Evolutionary conservation across 2,113 vertebrate species (phyloP).

Genomic region (Petrocephalus microphthalmus): DNA sequence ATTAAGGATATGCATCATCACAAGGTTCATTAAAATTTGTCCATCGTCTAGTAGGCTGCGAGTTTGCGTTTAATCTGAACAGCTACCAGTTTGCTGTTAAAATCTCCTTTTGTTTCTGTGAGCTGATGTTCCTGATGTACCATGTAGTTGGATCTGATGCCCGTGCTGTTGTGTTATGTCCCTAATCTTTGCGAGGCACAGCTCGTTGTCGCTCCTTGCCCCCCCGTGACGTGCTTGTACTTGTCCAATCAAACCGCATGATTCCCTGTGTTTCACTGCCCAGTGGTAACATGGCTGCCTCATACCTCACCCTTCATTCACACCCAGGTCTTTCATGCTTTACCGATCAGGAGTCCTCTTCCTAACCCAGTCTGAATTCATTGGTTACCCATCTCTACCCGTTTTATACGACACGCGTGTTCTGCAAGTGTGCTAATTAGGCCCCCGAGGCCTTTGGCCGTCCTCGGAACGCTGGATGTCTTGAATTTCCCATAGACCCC

Average conservation of each 20-base stretch:
- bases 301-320: neutral
- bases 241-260: neutral
- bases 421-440: neutral
- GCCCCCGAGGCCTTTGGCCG: neutral
- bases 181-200: neutral
- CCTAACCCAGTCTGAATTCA: neutral
- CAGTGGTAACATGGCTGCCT: neutral
- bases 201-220: neutral
- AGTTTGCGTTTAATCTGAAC: neutral
- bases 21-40: neutral
- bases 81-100: neutral
- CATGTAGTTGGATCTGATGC: neutral
- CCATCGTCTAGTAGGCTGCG: neutral
- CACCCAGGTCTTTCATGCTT: neutral
- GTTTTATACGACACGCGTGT: neutral
- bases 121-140: neutral
- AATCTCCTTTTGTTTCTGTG: neutral
- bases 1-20: neutral
- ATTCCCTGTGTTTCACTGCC: neutral
- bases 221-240: neutral
- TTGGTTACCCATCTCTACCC: neutral
- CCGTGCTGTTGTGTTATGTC: neutral
- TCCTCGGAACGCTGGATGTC: neutral
- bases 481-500: neutral
- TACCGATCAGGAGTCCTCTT: neutral